Evolutionary conservation across 2,113 vertebrate species (phyloP), one percentile per base, ranked within the genome.

Genomic region (Toxotes chatareus): DNA sequence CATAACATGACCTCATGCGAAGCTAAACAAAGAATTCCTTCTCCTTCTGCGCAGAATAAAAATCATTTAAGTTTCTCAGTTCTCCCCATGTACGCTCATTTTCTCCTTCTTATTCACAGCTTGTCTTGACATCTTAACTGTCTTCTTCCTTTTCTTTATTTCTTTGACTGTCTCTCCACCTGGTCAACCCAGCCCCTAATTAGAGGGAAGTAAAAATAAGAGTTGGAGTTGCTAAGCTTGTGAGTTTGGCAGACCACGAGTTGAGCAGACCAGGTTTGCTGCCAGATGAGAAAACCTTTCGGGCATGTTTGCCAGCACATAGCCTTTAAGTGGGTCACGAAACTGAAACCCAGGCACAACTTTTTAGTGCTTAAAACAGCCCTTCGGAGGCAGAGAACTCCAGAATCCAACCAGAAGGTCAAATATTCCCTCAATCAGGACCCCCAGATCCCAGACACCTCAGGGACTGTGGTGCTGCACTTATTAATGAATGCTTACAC

Each of bases 281-380:
- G 79, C 84, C 90, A 88, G 79, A 83, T 2, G 61, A 84, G 82
- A 88, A 69, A 88, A 63, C 76, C 79, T 91, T 84, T 83, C 13
- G 57, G 88, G 82, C 82, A 77, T 40, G 27, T 90, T 86, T 87
- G 88, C 88, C 89, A 91, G 83, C 82, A 47, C 63, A 49, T 49
- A 79, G 83, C 71, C 68, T 73, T 69, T 88, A 94, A 93, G 83
- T 93, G 92, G 92, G 92, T 93, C 93, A 92, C 70, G 88, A 91
- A 94, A 91, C 85, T 84, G 83, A 93, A 94, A 88, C 86, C 91
- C 73, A 85, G 76, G 84, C 85, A 38, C n/a, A 46, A 71, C 66
- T 85, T 66, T 86, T 83, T 75, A 66, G 65, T 53, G 73, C 79
- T 90, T 70, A 46, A 89, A 83, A 74, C 74, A 47, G 59, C 71